These are phyloP conservation scores for Cetoscarus ocellatus DNA, from an alignment of 2,797 vertebrate species.

Conservation along the genomic window DNA sequence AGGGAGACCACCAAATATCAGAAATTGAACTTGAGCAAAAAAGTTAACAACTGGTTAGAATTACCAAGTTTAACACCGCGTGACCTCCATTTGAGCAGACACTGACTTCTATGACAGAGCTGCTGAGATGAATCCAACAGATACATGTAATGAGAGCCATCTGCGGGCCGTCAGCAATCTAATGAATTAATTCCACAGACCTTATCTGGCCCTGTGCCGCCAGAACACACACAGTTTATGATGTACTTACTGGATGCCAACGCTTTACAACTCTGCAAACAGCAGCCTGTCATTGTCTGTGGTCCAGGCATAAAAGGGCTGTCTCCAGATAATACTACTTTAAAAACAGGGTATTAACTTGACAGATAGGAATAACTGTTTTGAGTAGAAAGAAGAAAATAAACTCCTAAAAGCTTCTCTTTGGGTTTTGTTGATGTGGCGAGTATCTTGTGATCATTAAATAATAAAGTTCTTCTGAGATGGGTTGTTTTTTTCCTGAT, in stretches of 20 bases:
- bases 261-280: slow-evolving; percentile 2
- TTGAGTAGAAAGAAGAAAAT: neutral
- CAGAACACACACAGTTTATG: slow-evolving; percentile 54
- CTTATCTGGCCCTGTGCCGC: slow-evolving; percentile 43
- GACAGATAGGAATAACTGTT: neutral
- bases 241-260: slow-evolving; percentile 7
- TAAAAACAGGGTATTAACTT: slow-evolving; percentile 1
- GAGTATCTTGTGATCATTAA: no score
- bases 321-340: slow-evolving; percentile 2
- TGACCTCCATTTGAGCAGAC: neutral
- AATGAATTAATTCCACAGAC: slow-evolving; percentile 52
- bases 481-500: no score
- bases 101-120: slow-evolving; percentile 45
- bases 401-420: neutral
- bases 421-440: neutral
- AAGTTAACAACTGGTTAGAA: slow-evolving; percentile 5
- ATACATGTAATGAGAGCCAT: slow-evolving; percentile 68
- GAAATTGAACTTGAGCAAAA: slow-evolving; percentile 9
- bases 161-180: slow-evolving; percentile 29
- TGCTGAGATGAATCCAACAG: slow-evolving; percentile 51
- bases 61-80: slow-evolving; percentile 14
- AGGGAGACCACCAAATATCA: neutral
- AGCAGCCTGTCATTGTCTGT: slow-evolving; percentile 16
- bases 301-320: slow-evolving; percentile 2
- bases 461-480: no score